Percentiles rank a stretch among this genome's conserved stretches.
Evolutionary conservation across 2,113 vertebrate genomes (phyloP).

Genomic region (Hemicordylus capensis): DNA sequence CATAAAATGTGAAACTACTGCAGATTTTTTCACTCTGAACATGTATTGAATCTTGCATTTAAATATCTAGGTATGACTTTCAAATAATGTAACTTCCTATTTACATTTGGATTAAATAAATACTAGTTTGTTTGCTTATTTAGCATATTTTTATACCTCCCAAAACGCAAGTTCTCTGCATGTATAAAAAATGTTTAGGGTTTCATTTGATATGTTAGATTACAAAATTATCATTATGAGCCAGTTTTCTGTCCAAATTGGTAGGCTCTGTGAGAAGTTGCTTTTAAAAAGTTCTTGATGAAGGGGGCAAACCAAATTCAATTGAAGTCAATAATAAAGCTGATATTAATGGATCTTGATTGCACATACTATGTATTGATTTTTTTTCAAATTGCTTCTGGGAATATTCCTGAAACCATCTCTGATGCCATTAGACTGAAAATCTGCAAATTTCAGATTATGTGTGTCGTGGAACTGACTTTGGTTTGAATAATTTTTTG

Average conservation of each 20-base stretch:
- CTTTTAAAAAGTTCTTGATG: background rate
- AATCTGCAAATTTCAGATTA: background rate
- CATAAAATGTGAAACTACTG: background rate
- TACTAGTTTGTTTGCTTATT: no score
- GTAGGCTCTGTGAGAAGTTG: background rate
- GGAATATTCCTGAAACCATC: background rate
- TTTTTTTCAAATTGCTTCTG: conserved; percentile 16
- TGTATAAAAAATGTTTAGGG: background rate
- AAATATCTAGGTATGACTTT: conserved; percentile 24
- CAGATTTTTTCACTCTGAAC: background rate
- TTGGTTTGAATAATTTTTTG: background rate
- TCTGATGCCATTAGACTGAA: conserved; percentile 27
- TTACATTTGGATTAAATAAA: background rate
- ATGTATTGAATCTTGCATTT: background rate
- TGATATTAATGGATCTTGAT: background rate
- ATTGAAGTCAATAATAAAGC: background rate
- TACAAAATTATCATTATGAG: background rate
- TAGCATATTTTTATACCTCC: no score
- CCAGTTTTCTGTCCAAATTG: conserved; percentile 24
- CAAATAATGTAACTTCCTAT: background rate
- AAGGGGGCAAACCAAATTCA: background rate
- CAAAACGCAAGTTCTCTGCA: no score
- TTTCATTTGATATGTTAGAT: conserved; percentile 1
- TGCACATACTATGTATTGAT: background rate
- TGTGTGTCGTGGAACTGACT: background rate